A percentile compares a stretch with the other conserved stretches of the same genome.
These are phyloP conservation scores for Caenorhabditis japonica DNA, from an alignment of 2,888 invertebrate genomes.

Conservation along the genomic window DNA sequence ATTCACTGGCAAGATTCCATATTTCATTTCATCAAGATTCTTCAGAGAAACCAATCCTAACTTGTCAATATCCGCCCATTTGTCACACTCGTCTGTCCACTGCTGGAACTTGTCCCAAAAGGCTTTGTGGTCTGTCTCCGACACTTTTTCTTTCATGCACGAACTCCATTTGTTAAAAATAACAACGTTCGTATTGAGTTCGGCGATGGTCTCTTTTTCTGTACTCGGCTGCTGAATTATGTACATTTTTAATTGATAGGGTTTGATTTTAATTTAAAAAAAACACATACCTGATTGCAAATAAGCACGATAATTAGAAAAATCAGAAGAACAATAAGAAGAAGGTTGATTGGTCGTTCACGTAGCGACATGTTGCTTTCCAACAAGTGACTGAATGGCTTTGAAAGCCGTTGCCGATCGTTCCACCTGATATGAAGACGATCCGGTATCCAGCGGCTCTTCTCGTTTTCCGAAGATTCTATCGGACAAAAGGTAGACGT, in stretches of 20 bases:
- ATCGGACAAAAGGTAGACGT: no score
- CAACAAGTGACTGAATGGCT: no score
- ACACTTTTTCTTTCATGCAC: conserved; percentile 18
- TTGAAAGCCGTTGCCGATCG: no score
- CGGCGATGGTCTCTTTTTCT: neutral
- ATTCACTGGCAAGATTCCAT: conserved; percentile 24
- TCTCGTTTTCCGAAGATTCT: no score
- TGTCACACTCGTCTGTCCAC: conserved; percentile 36
- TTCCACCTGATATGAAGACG: no score
- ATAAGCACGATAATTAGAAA: conserved; percentile 22
- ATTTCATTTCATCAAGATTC: conserved; percentile 32
- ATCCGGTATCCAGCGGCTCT: no score
- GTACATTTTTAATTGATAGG: neutral
- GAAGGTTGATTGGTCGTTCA: conserved; percentile 21
- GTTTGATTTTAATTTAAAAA: neutral
- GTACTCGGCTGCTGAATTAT: neutral
- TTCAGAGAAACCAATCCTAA: conserved; percentile 23
- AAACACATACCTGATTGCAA: conserved; percentile 14
- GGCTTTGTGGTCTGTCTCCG: conserved; percentile 19
- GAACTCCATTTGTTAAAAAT: conserved; percentile 22
- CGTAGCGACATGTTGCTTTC: conserved; percentile 13
- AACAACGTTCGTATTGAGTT: neutral
- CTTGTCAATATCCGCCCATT: conserved; percentile 25
- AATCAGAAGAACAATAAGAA: conserved; percentile 16
- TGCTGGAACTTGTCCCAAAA: conserved; percentile 34